Percentiles rank a stretch among this genome's conserved stretches.
Conservation (phyloP, 2,888 invertebrate species). For the Eupithecia inturbata region DNA sequence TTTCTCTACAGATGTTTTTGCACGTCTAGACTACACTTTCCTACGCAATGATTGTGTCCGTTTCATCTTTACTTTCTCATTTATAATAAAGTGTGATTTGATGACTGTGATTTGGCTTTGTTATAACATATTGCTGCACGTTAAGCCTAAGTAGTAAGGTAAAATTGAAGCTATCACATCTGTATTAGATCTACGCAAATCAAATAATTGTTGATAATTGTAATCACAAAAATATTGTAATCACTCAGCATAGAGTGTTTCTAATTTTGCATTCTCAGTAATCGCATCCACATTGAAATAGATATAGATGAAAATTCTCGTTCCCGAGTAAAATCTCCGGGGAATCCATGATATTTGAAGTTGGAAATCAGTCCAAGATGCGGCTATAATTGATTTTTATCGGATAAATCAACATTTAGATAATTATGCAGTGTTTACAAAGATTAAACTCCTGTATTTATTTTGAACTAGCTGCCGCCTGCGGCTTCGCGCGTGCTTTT, state of each 20-base stretch:
- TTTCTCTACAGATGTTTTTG: too few species aligned
- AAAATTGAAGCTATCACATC: neutral
- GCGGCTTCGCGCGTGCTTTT: too few species aligned
- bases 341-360: neutral
- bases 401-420: neutral
- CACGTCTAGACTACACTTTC: too few species aligned
- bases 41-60: too few species aligned
- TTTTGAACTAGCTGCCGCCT: too few species aligned
- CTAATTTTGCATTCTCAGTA: slow-evolving; percentile 9
- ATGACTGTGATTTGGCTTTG: too few species aligned
- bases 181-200: slow-evolving; percentile 3
- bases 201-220: neutral
- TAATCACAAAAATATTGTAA: too few species aligned
- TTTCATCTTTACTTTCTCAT: too few species aligned
- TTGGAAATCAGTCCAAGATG: slow-evolving; percentile 2
- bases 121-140: too few species aligned
- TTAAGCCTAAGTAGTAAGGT: neutral
- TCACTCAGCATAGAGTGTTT: slow-evolving; percentile 13
- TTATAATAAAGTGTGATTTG: too few species aligned
- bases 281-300: neutral
- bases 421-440: too few species aligned
- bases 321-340: neutral
- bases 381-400: neutral
- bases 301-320: neutral
- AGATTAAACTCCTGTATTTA: too few species aligned